Evolutionary conservation across 2,888 invertebrate genomes (phyloP).

Genomic region (Drosophila vallismaia): DNA sequence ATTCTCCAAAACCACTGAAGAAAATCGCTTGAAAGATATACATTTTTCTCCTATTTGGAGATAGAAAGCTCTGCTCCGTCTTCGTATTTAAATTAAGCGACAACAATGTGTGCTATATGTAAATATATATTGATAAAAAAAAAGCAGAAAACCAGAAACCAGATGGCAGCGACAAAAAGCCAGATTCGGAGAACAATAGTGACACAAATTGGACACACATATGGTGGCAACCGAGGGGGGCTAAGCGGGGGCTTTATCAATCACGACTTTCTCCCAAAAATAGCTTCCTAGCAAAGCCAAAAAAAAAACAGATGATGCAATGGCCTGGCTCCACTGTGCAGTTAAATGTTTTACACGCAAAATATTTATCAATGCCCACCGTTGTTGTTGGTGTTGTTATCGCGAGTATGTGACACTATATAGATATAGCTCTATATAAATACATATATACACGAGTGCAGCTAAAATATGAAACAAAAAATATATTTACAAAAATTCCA

Average conservation of each 20-base stretch:
- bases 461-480: neutral
- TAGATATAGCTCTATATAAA: neutral
- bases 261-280: conserved; percentile 42
- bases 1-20: neutral
- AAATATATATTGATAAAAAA: neutral
- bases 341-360: conserved; percentile 66
- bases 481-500: conserved; percentile 1
- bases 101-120: conserved; percentile 27
- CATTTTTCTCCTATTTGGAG: conserved; percentile 7
- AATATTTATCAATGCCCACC: conserved; percentile 70
- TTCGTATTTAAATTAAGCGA: conserved; percentile 30
- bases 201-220: conserved; percentile 33
- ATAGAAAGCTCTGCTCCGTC: conserved; percentile 28
- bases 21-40: neutral
- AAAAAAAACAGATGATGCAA: conserved; percentile 29
- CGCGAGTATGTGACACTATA: conserved; percentile 15
- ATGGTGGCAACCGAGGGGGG: neutral
- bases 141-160: conserved; percentile 24
- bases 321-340: conserved; percentile 56
- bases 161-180: conserved; percentile 29
- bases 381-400: conserved; percentile 43
- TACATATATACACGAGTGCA: conserved; percentile 17
- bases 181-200: conserved; percentile 37
- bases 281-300: conserved; percentile 5
- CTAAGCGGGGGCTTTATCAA: conserved; percentile 30